Percentiles rank a stretch among this genome's conserved stretches.
phyloP scores from a whole-genome alignment of 2,113 vertebrate genomes.

The Electrona antarctica region DNA sequence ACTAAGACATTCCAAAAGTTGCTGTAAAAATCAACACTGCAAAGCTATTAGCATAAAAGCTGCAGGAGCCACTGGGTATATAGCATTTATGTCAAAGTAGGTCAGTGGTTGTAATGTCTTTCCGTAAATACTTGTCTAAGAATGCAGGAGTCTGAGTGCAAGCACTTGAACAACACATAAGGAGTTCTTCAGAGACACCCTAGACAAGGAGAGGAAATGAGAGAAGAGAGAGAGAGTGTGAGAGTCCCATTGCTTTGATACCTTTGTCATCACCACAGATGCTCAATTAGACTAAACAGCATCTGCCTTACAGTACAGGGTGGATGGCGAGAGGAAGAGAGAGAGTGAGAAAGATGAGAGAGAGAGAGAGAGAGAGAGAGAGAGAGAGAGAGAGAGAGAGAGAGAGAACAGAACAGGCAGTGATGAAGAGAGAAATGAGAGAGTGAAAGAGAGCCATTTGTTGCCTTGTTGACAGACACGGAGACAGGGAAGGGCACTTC shows the following conservation, averaged over 20 bases:
- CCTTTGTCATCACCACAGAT: slow-evolving; percentile 54
- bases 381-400: slow-evolving; percentile 3
- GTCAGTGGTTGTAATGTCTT: too few relatives aligned
- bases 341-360: neutral
- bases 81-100: too few relatives aligned
- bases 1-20: too few relatives aligned
- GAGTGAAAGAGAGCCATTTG: slow-evolving; percentile 39
- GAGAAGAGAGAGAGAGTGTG: slow-evolving; percentile 23
- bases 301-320: slow-evolving; percentile 31
- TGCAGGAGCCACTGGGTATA: too few relatives aligned
- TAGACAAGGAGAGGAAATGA: slow-evolving; percentile 19
- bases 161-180: neutral
- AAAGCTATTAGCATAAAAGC: too few relatives aligned
- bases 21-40: too few relatives aligned
- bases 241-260: slow-evolving; percentile 56
- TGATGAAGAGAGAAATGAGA: slow-evolving; percentile 1
- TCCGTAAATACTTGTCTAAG: neutral
- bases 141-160: too few relatives aligned
- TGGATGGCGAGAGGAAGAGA: slow-evolving; percentile 12
- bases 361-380: slow-evolving; percentile 2
- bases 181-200: slow-evolving; percentile 1
- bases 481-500: slow-evolving; percentile 62
- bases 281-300: slow-evolving; percentile 59
- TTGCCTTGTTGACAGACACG: slow-evolving; percentile 70
- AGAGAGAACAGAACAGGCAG: slow-evolving; percentile 13